phyloP scores from a whole-genome alignment of 2,888 invertebrate species.

The Drosophila kokeensis region DNA sequence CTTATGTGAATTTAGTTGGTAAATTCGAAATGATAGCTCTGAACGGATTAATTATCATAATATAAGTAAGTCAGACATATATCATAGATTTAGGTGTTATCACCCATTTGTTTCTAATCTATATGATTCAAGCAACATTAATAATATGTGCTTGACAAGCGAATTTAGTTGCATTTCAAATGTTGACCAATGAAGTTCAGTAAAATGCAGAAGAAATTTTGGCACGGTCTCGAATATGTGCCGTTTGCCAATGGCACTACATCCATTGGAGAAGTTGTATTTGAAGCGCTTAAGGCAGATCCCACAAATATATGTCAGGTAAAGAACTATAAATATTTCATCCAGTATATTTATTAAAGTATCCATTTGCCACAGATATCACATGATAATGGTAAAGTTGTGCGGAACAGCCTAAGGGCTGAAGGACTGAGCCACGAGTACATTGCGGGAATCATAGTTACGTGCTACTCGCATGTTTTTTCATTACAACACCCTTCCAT shows the following conservation, averaged over 20 bases:
- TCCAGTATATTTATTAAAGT: too few species aligned
- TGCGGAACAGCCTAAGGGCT: conserved; percentile 35
- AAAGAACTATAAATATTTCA: background rate
- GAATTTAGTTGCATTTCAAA: conserved; percentile 17
- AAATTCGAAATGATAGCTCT: background rate
- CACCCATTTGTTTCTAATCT: background rate
- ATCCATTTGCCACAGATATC: conserved; percentile 38
- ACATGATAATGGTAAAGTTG: conserved; percentile 34
- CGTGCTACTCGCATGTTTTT: conserved; percentile 52
- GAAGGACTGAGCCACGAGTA: conserved; percentile 55
- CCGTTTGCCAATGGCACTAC: background rate
- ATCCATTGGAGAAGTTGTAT: conserved; percentile 44
- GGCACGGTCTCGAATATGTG: conserved; percentile 23
- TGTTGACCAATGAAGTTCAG: background rate
- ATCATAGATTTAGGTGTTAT: background rate
- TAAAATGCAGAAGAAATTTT: conserved; percentile 30
- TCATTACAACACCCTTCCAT: conserved; percentile 65
- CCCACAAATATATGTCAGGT: conserved; percentile 40
- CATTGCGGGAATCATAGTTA: conserved; percentile 66
- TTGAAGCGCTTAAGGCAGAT: conserved; percentile 30
- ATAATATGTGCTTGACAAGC: background rate
- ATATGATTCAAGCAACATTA: background rate
- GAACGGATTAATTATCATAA: background rate
- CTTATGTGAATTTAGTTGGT: background rate
- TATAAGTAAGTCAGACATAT: too few species aligned